Evolutionary conservation across 2,113 vertebrate species (phyloP).

Genomic region (Percopsis transmontana): DNA sequence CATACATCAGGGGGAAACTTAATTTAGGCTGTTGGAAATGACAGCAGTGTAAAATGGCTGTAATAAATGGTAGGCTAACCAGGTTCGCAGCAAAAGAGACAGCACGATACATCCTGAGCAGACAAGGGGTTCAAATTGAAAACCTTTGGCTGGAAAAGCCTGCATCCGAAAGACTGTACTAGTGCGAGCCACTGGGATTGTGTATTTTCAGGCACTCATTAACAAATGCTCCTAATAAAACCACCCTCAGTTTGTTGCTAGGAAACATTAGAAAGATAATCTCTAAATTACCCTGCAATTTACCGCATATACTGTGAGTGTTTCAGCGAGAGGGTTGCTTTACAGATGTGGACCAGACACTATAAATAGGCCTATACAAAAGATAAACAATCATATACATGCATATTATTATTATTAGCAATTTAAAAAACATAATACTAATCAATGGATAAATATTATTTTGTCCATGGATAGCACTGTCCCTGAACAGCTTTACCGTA

Average conservation of each 20-base stretch:
- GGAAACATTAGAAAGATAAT: slow-evolving; percentile 71
- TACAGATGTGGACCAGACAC: slow-evolving; percentile 66
- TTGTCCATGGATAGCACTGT: too few relatives aligned
- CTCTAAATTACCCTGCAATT: slow-evolving; percentile 72
- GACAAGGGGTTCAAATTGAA: neutral
- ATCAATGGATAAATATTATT: too few relatives aligned
- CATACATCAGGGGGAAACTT: slow-evolving; percentile 13
- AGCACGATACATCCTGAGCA: neutral
- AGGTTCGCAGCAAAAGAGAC: slow-evolving; percentile 5
- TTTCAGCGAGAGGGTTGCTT: slow-evolving; percentile 40
- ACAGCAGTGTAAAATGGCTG: slow-evolving; percentile 25
- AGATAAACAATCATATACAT: neutral
- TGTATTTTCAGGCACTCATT: slow-evolving; percentile 54
- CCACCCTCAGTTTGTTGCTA: slow-evolving; percentile 55
- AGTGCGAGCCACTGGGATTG: slow-evolving; percentile 6
- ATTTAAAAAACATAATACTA: too few relatives aligned
- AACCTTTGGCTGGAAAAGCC: neutral
- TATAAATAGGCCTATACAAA: neutral
- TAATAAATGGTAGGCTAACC: too few relatives aligned
- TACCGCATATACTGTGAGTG: slow-evolving; percentile 67
- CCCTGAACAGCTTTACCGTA: too few relatives aligned
- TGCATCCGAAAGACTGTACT: slow-evolving; percentile 1
- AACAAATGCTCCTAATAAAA: slow-evolving; percentile 60
- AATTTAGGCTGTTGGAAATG: slow-evolving; percentile 14
- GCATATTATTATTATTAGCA: too few relatives aligned